phyloP scores from a whole-genome alignment of 2,113 vertebrate genomes.

The Misgurnus anguillicaudatus region DNA sequence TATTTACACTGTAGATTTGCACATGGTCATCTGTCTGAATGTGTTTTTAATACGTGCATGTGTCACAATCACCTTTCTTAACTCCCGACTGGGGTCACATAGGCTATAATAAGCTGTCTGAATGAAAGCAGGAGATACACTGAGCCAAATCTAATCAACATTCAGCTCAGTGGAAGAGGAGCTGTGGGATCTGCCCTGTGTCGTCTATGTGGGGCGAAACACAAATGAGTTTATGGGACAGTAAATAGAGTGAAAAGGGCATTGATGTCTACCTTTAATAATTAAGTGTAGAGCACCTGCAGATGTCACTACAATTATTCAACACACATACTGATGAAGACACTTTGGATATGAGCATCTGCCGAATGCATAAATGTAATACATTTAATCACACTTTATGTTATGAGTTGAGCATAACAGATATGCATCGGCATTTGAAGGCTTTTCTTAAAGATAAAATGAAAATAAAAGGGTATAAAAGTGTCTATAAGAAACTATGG shows the following conservation, averaged over 20 bases:
- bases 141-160: conserved; percentile 25
- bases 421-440: too few relatives aligned
- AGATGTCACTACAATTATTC: conserved; percentile 52
- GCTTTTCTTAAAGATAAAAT: too few relatives aligned
- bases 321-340: too few relatives aligned
- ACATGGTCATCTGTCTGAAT: not conserved
- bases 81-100: not conserved
- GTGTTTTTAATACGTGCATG: conserved; percentile 7
- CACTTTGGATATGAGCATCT: too few relatives aligned
- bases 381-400: too few relatives aligned
- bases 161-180: conserved; percentile 26
- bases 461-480: too few relatives aligned
- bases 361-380: too few relatives aligned
- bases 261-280: conserved; percentile 59
- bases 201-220: conserved; percentile 36
- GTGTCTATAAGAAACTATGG: too few relatives aligned
- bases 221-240: conserved; percentile 33
- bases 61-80: not conserved
- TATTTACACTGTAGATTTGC: not conserved
- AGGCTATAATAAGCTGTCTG: conserved; percentile 18
- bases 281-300: conserved; percentile 48
- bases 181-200: conserved; percentile 47
- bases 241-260: conserved; percentile 57
- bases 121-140: conserved; percentile 25
- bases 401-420: too few relatives aligned